Evolutionary conservation across 2,113 vertebrate genomes (phyloP).

Genomic region (Nesoenas mayeri): DNA sequence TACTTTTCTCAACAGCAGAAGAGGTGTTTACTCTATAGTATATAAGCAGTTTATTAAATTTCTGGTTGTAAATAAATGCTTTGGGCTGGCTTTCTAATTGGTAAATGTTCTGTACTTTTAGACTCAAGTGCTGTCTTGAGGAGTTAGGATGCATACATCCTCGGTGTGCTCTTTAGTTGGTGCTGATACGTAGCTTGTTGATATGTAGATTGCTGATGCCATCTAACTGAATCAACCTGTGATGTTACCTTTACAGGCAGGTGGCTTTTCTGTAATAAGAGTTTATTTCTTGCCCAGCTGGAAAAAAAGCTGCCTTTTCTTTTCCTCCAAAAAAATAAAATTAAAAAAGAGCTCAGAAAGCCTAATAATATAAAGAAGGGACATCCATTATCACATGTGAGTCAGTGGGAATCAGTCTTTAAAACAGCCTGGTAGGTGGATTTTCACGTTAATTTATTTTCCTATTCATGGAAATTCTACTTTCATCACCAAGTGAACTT

Average conservation of each 20-base stretch:
- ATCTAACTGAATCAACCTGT: neutral
- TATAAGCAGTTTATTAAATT: conserved; percentile 49
- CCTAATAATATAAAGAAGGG: conserved; percentile 9
- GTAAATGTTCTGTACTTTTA: conserved; percentile 40
- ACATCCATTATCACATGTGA: conserved; percentile 33
- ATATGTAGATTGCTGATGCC: neutral
- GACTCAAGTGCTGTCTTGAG: conserved; percentile 31
- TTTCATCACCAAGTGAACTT: conserved; percentile 63
- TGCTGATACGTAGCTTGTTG: neutral
- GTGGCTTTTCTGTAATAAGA: neutral
- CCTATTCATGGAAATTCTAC: conserved; percentile 50
- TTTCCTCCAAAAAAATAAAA: conserved; percentile 14
- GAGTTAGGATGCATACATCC: neutral
- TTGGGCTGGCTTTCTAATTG: conserved; percentile 42
- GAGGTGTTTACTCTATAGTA: conserved; percentile 39
- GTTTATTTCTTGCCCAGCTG: neutral
- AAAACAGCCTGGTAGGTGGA: conserved; percentile 25
- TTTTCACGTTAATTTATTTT: conserved; percentile 36
- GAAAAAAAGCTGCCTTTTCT: neutral
- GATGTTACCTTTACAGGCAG: neutral
- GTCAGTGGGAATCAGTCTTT: conserved; percentile 1
- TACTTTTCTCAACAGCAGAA: neutral
- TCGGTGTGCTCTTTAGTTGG: neutral
- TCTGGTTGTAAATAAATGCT: conserved; percentile 51
- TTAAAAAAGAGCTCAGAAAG: neutral